These are phyloP conservation scores for Drosophila tristis DNA, from an alignment of 1,140 invertebrate genomes.

Conservation along the genomic window DNA sequence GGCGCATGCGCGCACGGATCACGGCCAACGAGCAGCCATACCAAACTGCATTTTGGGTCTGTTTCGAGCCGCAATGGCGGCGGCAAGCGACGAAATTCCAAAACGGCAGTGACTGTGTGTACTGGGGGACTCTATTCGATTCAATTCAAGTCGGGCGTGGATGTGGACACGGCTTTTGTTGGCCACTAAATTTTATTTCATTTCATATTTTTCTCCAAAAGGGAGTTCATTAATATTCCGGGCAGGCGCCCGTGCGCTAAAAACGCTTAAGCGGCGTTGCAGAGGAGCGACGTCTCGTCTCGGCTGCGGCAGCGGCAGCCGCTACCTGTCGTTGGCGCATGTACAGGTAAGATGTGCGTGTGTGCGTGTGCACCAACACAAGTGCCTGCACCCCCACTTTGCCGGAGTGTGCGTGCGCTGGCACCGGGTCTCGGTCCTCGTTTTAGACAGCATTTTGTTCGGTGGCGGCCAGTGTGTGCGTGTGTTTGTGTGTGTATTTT, in stretches of 20 bases:
- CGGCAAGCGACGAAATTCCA: constrained; percentile 30
- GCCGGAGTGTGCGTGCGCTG: constrained; percentile 52
- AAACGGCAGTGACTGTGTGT: constrained; percentile 23
- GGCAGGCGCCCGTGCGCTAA: constrained; percentile 68
- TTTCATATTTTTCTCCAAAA: constrained; percentile 77
- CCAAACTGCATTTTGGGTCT: constrained; percentile 40
- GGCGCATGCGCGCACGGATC: constrained; percentile 23
- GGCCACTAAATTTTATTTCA: constrained; percentile 72
- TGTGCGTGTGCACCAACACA: constrained; percentile 13
- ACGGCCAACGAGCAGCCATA: constrained; percentile 16
- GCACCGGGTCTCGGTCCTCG: constrained; percentile 55
- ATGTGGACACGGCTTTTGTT: constrained; percentile 65
- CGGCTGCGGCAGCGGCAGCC: background rate
- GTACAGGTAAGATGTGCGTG: constrained; percentile 21
- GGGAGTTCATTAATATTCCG: constrained; percentile 80
- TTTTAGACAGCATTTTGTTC: constrained; percentile 3
- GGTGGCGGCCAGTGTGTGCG: constrained; percentile 10
- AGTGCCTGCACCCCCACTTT: constrained; percentile 65
- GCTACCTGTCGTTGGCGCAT: constrained; percentile 64
- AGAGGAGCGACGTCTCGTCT: constrained; percentile 19
- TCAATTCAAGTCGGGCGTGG: constrained; percentile 9
- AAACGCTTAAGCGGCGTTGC: constrained; percentile 59
- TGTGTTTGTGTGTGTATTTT: background rate
- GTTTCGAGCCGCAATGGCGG: constrained; percentile 5
- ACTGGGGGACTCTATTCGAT: too few species aligned